Conservation (phyloP, 2,113 vertebrate genomes). For the Cygnus buccinator region DNA sequence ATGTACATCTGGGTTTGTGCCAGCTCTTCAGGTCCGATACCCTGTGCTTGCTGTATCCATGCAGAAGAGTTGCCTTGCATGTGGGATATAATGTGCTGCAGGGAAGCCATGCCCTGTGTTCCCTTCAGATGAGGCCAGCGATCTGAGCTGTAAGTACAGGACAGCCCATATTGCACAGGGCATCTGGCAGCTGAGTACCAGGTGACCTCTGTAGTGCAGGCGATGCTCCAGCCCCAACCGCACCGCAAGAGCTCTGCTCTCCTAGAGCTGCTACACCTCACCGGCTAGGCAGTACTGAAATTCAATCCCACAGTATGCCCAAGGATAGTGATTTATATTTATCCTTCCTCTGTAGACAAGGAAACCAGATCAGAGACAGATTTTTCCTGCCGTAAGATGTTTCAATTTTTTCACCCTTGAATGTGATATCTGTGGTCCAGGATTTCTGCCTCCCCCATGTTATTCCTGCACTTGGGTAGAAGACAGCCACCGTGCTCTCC, state of each 20-base stretch:
- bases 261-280: not conserved
- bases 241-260: not conserved
- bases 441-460: not conserved
- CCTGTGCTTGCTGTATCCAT: not conserved
- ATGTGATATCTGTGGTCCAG: not conserved
- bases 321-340: not conserved
- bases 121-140: not conserved
- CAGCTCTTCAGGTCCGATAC: accelerated
- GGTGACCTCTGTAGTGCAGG: accelerated
- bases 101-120: not conserved
- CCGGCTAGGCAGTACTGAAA: not conserved
- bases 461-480: not conserved
- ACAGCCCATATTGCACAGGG: not conserved
- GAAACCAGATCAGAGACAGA: not conserved
- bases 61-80: accelerated
- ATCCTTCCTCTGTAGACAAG: not conserved
- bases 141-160: not conserved
- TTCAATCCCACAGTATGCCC: not conserved
- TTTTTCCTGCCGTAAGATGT: not conserved
- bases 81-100: not conserved
- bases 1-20: accelerated
- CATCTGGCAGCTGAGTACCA: not conserved
- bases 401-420: not conserved
- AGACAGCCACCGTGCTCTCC: not conserved
- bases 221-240: not conserved